Base-by-base conservation (phyloP, 2,113 vertebrate genomes). In the Amphilophus citrinellus region DNA sequence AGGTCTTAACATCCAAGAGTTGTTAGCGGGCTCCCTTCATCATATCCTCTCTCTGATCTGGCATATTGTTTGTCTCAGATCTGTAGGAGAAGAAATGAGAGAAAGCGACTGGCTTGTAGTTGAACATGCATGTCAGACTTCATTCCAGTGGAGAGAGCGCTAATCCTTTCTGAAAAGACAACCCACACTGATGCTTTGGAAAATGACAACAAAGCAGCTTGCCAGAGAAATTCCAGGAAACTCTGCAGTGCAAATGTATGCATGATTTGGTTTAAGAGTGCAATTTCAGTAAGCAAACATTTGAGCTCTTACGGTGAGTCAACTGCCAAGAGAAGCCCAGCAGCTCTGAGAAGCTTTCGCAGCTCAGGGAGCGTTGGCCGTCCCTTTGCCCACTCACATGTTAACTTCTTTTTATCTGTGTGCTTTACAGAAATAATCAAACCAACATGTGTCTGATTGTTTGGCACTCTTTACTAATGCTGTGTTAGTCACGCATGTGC, bases 371-470 rank as follows among this genome's bases (percentile, higher is more conserved):
- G 62, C 18, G 84, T 80, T 77, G 80, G 84, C 82, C 47, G 7
- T 81, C 65, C 79, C 61, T 1, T 9, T 58, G 77, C 77, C 82
- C 76, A 62, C 83, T 86, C 84, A 50, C 62, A 75, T 5, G 5
- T 60, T 32, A 76, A 87, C 80, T 71, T 83, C 80, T 58, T 84
- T 85, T 88, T 60, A 92, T 87, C 85, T 84, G 73, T 0, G 3
- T n/a, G 76, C 80, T 79, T 85, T 87, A 60, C 66, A 80, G 82
- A 63, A 90, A 59, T 82, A 83, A 90, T 91, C 66, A 87, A 84
- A 82, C 61, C 83, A 89, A 76, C 42, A 61, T 89, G 82, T 76
- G 83, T 78, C 60, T 80, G 68, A 27, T 65, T 61, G 86, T 84
- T 80, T 56, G 53, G 27, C 4, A 15, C 18, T 32, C 9, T 76